These are phyloP conservation scores for Oxyruncus cristatus DNA, from an alignment of 2,113 vertebrate genomes.

Conservation along the genomic window DNA sequence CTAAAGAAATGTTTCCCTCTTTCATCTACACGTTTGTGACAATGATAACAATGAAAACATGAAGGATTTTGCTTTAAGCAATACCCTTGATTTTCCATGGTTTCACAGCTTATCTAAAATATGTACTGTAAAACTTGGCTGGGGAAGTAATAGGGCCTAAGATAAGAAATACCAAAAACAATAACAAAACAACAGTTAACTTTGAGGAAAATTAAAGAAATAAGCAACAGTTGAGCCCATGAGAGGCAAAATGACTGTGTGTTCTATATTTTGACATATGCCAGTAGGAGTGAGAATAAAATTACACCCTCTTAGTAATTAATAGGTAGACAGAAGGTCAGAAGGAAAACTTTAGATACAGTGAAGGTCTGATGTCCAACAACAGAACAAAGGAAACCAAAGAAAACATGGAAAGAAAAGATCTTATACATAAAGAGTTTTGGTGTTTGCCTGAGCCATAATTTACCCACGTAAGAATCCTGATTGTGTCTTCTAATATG, in stretches of 20 bases:
- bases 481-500: neutral
- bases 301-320: neutral
- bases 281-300: neutral
- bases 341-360: neutral
- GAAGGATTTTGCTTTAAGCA: neutral
- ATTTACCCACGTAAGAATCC: accelerated
- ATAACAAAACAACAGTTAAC: neutral
- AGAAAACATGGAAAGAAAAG: neutral
- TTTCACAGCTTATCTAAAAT: neutral
- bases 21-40: neutral
- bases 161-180: neutral
- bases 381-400: neutral
- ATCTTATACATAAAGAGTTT: too few species aligned
- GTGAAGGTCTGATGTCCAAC: neutral
- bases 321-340: neutral
- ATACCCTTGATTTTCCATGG: neutral
- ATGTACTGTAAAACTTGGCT: neutral
- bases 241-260: neutral
- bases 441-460: neutral
- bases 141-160: neutral
- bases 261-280: neutral
- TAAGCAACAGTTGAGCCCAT: neutral
- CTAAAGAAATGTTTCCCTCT: neutral
- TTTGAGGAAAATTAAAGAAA: neutral
- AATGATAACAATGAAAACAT: neutral